Evolutionary conservation across 2,113 vertebrate genomes (phyloP), one percentile per base, ranked within the genome.

Genomic region (Ascaphus truei): DNA sequence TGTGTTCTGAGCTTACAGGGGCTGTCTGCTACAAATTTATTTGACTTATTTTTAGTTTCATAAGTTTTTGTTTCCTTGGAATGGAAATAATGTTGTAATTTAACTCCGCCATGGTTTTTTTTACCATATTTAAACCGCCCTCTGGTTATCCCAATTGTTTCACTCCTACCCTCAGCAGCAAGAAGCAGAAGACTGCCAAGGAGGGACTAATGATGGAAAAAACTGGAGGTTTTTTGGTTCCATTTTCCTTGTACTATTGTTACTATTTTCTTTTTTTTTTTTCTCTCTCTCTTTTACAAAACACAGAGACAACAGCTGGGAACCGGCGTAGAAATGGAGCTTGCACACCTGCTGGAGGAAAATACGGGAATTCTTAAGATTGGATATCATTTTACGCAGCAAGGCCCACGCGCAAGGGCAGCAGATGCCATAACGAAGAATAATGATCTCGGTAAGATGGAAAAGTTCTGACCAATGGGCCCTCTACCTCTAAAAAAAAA

Each of bases 361-460:
- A 98, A 95, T 83, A 84, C 83, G 33, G 92, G 85, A 75, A 92
- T 99, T 62, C 85, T 97, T 58, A 98, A 97, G 78, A 95, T 99
- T 56, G 96, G 97, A 10, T 99, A 99, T 80, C 96, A 95, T 72
- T 99, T 99, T 85, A 94, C 86, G 34, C 95, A 98, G 72, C 96
- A 98, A 79, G 97, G 97, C 60, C 97, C 97, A 26, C 91, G 97
- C 51, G 82, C 95, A 75, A 91, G 94, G 61, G 97, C 95, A 58
- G 93, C 93, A 8, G 88, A 91, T 31, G 96, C 97, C 13, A 95
- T 99, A 83, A 99, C 97, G 29, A 98, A 98, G 85, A 99, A 98
- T 85, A 99, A 99, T 9, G 97, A 98, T 85, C 86, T 98, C 72
- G 94, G 97, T 99, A 92, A 86, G 90, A 61, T 7, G 16, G 23